These are phyloP conservation scores for Pantala flavescens DNA, from an alignment of 1,140 invertebrate species.

Conservation along the genomic window DNA sequence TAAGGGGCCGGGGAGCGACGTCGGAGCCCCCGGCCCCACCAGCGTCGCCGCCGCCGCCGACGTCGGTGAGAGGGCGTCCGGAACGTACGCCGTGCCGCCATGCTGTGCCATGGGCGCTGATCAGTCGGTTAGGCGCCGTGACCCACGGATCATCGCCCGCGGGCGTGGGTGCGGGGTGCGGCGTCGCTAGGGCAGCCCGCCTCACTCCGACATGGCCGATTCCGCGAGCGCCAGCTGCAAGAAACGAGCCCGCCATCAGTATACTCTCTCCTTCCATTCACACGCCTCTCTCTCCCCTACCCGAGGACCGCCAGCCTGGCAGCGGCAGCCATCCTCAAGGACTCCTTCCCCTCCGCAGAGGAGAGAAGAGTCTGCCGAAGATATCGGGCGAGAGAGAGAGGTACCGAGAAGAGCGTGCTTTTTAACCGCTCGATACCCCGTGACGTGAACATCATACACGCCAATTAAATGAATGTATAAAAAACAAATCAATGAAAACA, in stretches of 20 bases:
- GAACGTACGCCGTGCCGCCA: slow-evolving; percentile 97
- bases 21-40: slow-evolving; percentile 95
- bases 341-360: not conserved
- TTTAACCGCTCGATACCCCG: not conserved
- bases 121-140: not conserved
- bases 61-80: slow-evolving; percentile 87
- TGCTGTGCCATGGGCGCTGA: slow-evolving; percentile 33
- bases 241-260: not conserved
- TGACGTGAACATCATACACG: not conserved
- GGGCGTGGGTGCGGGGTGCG: not conserved
- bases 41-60: slow-evolving; percentile 98
- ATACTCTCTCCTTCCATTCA: not conserved
- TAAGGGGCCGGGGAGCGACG: slow-evolving; percentile 53
- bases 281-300: not conserved
- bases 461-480: no score
- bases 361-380: not conserved
- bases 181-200: not conserved
- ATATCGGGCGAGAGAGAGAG: not conserved
- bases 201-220: not conserved
- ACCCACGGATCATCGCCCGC: not conserved
- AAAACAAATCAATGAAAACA: no score
- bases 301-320: not conserved
- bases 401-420: not conserved
- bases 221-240: not conserved
- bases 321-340: not conserved